Base-by-base conservation (phyloP, 2,888 invertebrate genomes). In the Dione vanillae region DNA sequence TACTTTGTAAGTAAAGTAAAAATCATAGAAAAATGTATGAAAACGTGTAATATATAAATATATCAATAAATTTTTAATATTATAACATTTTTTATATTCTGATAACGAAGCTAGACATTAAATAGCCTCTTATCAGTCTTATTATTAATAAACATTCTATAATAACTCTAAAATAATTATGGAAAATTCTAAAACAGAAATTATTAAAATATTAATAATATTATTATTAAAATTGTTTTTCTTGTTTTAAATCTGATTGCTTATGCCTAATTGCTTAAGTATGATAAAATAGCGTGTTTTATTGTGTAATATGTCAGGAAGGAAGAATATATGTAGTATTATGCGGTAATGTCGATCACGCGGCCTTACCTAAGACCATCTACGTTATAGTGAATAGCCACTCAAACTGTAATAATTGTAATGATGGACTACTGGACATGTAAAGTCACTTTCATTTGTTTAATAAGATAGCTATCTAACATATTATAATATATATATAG, bases 291-390 rank as follows among this genome's bases (percentile, higher is more conserved):
- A 61, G 83, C 82, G 80, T 84, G 83, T 77, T 79, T 83, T 75
- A 83, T 89, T 88, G 86, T 85, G 84, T 81, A 87, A 87, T 85
- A 78, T 69, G 78, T 68, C 77, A 87, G 87, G 88, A 88, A 89
- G 90, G 88, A 90, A 89, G 88, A 79, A 81, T 79, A 81, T 80
- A 79, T 78, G 79, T 78, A 80, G 80, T 80, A 82, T 85, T 83
- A 84, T 82, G 84, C 79, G 65, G 83, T 83, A 85, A 85, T 82
- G 82, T 74, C 80, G 81, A 75, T 83, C 83, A 82, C 79, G 80
- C 83, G 78, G 75, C 77, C 78, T 88, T 87, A 85, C 81, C 80
- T 82, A 88, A 87, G 79, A 62, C 64, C 65, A 66, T 66, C 52
- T 67, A 66, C 70, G 62, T 69, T 45, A 45, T 27, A 61, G 64